Evolutionary conservation across 1,140 invertebrate genomes (phyloP).

Genomic region (Drosophila dunni): DNA sequence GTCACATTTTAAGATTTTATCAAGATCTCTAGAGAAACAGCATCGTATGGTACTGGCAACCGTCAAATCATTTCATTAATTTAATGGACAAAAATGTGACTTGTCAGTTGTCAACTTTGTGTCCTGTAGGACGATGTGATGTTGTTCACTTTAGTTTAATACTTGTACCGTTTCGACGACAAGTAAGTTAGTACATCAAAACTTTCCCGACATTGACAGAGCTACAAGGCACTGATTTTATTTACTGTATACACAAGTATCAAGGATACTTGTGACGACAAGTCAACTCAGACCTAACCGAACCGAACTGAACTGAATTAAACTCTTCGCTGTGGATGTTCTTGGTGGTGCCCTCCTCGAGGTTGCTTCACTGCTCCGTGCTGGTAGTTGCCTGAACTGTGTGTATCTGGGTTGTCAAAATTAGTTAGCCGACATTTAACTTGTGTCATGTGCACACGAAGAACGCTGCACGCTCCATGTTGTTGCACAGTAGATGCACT

Average conservation of each 20-base stretch:
- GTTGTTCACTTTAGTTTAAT: constrained; percentile 72
- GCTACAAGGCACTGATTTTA: constrained; percentile 75
- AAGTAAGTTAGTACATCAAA: constrained; percentile 70
- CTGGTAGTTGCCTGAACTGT: constrained; percentile 23
- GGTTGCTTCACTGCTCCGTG: not conserved
- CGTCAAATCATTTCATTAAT: constrained; percentile 74
- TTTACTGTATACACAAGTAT: constrained; percentile 44
- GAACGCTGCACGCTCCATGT: not conserved
- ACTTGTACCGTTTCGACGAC: constrained; percentile 22
- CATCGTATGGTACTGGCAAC: constrained; percentile 30
- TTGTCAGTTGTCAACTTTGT: constrained; percentile 80
- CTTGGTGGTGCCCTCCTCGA: not conserved
- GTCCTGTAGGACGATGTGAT: constrained; percentile 20
- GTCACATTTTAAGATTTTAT: constrained; percentile 61
- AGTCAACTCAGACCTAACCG: constrained; percentile 8
- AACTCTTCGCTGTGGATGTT: constrained; percentile 19
- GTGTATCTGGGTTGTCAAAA: constrained; percentile 66
- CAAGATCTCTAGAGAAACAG: constrained; percentile 36
- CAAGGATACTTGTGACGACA: constrained; percentile 39
- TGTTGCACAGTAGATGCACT: constrained; percentile 6
- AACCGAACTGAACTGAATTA: constrained; percentile 11
- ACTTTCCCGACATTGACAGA: constrained; percentile 54
- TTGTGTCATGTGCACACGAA: constrained; percentile 69
- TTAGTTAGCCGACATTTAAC: constrained; percentile 76
- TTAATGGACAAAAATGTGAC: constrained; percentile 79